Evolutionary conservation across 2,797 vertebrate species (phyloP), one percentile per base, ranked within the genome.

Genomic region (Danio albolineatus): DNA sequence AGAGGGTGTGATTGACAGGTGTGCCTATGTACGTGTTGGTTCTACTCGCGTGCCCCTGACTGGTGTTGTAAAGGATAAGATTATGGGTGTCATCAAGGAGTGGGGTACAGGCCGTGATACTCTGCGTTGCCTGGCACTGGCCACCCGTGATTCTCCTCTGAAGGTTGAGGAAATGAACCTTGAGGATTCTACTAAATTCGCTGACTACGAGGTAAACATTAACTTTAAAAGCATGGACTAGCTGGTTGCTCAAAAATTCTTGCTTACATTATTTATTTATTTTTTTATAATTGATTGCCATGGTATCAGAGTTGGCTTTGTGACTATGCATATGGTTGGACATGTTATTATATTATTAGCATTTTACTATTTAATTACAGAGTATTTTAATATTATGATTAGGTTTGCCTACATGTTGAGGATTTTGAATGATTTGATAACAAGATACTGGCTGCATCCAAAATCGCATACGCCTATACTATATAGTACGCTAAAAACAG

Each of bases 101-200:
- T 98, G 96, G 96, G 96, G 97, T 56, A 96, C 94, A 0, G 97
- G 97, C 48, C 92, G 96, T 2, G 96, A 98, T 89, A 98, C 97
- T 46, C 92, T 98, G 73, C 95, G 97, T 85, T 98, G 97, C 84
- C 88, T 98, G 91, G 97, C 97, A 7, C 88, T 98, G 79, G 97
- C 97, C 89, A 98, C 97, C 76, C 92, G 96, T 8, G 97, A 98
- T 89, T 87, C 79, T 2, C 97, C 97, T 7, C 93, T 96, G 10
- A 96, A 93, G 88, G 48, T 85, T 4, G 96, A 97, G 10, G 96
- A 98, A 78, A 98, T 98, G 97, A 10, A 87, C 4, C 94, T 98
- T 0, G 97, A 97, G 10, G 97, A 98, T 75, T 87, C 96, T n/a
- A 90, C 93, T 88, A 96, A 89, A 87, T 98, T 98, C 78, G 82